These are phyloP conservation scores for Acanthosepion pharaonis DNA, from an alignment of 2,888 invertebrate species.

Conservation along the genomic window DNA sequence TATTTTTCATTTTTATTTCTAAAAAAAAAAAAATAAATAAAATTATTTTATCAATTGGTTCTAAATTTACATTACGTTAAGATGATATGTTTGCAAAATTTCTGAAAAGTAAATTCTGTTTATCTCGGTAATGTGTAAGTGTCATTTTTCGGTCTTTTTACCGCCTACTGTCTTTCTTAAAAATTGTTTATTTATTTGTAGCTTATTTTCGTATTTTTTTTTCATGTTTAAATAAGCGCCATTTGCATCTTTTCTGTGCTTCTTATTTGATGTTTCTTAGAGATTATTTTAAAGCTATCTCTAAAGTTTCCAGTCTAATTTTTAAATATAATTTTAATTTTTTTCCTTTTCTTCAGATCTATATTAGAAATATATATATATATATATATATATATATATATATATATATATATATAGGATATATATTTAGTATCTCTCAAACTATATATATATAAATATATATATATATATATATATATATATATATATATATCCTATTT, in stretches of 20 bases:
- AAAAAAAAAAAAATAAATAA: not conserved
- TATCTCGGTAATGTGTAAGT: not conserved
- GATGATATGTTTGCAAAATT: conserved; percentile 20
- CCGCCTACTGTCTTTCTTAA: not conserved
- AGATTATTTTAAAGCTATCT: not conserved
- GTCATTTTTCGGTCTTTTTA: conserved; percentile 33
- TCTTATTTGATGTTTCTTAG: not conserved
- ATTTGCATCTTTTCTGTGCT: not conserved
- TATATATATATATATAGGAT: too few relatives aligned
- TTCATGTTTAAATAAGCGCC: not conserved
- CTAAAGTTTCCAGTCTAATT: not conserved
- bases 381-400: not conserved
- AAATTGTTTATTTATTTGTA: not conserved
- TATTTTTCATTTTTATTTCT: not conserved
- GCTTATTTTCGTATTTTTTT: not conserved
- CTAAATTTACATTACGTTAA: conserved; percentile 33
- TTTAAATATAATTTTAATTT: not conserved
- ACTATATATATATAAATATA: not conserved
- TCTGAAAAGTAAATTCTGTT: conserved; percentile 24
- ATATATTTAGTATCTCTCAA: too few relatives aligned
- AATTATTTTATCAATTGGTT: conserved; percentile 14
- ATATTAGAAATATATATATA: not conserved
- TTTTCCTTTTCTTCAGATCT: too few relatives aligned
- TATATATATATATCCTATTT: not conserved
- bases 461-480: not conserved